A percentile compares a stretch with the other conserved stretches of the same genome.
These are phyloP conservation scores for Papilio machaon DNA, from an alignment of 1,140 invertebrate genomes.

Conservation along the genomic window DNA sequence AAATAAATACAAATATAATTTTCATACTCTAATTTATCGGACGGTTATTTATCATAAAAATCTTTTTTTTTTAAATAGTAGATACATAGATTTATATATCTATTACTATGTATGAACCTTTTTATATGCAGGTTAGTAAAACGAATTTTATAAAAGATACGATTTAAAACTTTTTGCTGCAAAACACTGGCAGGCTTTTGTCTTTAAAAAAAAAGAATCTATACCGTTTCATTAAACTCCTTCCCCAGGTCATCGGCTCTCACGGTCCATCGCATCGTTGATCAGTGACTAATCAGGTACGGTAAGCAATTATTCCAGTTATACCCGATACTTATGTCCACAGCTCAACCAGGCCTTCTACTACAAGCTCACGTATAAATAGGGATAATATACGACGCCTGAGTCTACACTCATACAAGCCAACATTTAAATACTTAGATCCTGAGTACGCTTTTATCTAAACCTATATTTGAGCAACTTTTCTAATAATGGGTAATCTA, in stretches of 20 bases:
- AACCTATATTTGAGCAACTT: background rate
- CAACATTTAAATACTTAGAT: conserved; percentile 19
- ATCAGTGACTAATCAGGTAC: conserved; percentile 47
- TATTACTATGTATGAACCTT: no score
- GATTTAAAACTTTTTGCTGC: background rate
- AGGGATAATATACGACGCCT: background rate
- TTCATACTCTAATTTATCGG: background rate
- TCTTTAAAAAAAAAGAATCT: conserved; percentile 6
- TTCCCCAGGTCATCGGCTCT: conserved; percentile 36
- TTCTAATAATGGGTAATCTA: background rate
- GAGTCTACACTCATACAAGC: background rate
- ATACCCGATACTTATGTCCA: conserved; percentile 6
- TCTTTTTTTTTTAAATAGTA: no score
- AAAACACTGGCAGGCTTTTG: conserved; percentile 20
- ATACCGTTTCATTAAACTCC: conserved; percentile 28
- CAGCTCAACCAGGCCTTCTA: background rate
- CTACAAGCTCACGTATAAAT: background rate
- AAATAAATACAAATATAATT: background rate
- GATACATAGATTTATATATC: no score
- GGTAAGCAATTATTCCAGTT: conserved; percentile 41
- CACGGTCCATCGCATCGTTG: conserved; percentile 42
- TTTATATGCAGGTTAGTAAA: background rate
- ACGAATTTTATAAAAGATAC: background rate
- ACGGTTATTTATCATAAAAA: no score
- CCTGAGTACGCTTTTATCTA: background rate